Percentiles rank a stretch among this genome's conserved stretches.
phyloP scores from a whole-genome alignment of 1,140 invertebrate genomes.

The Gerris buenoi region DNA sequence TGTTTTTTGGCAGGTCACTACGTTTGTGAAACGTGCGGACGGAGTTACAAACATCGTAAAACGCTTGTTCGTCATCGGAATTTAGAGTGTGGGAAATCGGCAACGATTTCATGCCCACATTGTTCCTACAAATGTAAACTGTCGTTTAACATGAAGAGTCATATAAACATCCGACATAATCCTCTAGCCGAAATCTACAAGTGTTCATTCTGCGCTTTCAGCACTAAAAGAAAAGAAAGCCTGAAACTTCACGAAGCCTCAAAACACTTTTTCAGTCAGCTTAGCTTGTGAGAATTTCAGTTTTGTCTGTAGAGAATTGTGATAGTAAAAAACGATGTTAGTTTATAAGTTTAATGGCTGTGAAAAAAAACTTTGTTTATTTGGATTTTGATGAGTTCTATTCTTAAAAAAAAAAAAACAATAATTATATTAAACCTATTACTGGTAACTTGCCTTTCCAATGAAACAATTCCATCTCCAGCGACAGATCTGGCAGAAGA shows the following conservation, averaged over 20 bases:
- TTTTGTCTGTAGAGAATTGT: too few species aligned
- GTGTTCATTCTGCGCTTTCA: neutral
- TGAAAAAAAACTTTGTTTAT: too few species aligned
- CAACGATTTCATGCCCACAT: constrained; percentile 2
- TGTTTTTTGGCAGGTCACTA: constrained; percentile 1
- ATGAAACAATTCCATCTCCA: too few species aligned
- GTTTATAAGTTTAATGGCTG: too few species aligned
- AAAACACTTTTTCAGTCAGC: neutral
- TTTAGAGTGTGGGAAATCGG: constrained; percentile 27
- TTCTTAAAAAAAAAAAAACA: too few species aligned
- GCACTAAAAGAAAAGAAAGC: constrained; percentile 6
- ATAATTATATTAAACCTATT: too few species aligned
- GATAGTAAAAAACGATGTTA: too few species aligned
- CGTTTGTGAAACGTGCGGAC: constrained; percentile 24
- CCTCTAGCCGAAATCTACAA: neutral
- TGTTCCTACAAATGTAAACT: neutral
- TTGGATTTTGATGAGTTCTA: too few species aligned
- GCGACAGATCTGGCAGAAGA: too few species aligned
- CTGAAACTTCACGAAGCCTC: neutral
- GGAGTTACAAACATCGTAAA: constrained; percentile 31
- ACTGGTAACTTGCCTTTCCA: too few species aligned
- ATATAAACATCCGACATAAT: neutral
- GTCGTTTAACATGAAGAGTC: neutral
- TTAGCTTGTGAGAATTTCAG: too few species aligned
- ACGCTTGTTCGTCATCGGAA: constrained; percentile 31